Evolutionary conservation across 2,113 vertebrate species (phyloP), one percentile per base, ranked within the genome.

Genomic region (Lathamus discolor): DNA sequence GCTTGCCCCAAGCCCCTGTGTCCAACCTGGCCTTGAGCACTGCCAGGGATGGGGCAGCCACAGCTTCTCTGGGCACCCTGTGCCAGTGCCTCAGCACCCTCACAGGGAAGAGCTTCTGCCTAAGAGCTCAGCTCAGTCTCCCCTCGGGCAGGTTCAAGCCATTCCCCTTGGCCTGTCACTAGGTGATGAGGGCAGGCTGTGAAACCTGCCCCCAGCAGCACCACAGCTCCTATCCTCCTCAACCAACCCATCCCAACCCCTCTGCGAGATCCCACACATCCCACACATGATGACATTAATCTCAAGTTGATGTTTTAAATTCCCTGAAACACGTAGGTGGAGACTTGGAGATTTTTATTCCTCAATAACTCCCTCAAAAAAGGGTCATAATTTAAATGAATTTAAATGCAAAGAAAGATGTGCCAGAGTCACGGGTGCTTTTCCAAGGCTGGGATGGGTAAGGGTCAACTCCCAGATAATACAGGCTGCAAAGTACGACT

Each of bases 401-500:
- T n/a, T 59, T 59, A 59, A 59, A 59, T 7, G 39, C 23, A 33
- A 43, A 48, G 20, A 29, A 8, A 62, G 37, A 29, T 1, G 1
- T 9, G 23, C 10, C 29, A 9, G 6, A 8, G 22, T 6, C 23
- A 15, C 7, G 9, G 28, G 13, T 2, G 41, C 0, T 84, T 80
- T 39, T 18, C 31, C 9, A 2, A 33, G 24, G 63, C 27, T 64
- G 64, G 37, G 64, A 35, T 31, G 59, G n/a, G 25, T 10, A 3
- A 83, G 77, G 57, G 62, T 44, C 0, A 0, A 17, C 78, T 51
- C 46, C 35, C n/a, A 37, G 31, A 11, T 24, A 28, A 48, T 0
- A 31, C 0, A 0, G 31, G 24, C n/a, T 48, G 39, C 31, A 14
- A 59, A 51, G 24, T 7, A 9, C 5, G 22, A 59, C 28, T 64